Evolutionary conservation across 2,888 invertebrate species (phyloP), one percentile per base, ranked within the genome.

Genomic region (Caenorhabditis sp.): DNA sequence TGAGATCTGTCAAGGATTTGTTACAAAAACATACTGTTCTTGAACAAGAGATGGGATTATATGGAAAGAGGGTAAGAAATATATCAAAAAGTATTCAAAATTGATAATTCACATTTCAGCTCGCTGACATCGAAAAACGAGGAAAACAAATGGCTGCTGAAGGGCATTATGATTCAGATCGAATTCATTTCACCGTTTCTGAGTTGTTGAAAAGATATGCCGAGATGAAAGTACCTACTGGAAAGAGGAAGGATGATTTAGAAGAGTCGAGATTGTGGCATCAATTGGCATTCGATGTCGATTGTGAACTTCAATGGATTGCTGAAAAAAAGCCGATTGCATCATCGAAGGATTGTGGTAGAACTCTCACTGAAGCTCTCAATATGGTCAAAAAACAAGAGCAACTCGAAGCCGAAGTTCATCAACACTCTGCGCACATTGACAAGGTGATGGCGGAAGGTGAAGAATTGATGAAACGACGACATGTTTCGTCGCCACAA

Each of bases 241-340:
- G 90, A 3, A 90, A 90, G 74, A 91, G 95, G 50, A 91, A 93
- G 10, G 92, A 91, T 62, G 93, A 93, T 31, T 90, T 99, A 26
- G 93, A 95, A 84, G 94, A 96, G 88, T 95, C 96, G 0, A 91
- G 93, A 58, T 93, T 94, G 80, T 92, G 93, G 87, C 95, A 97
- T 89, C 95, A 96, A 88, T 95, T 96, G 89, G 93, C 93, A 1
- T 95, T 96, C 84, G 95, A 96, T 87, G 91, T 96, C 58, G 93
- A 94, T 59, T 93, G 93, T 0, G 97, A 99, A 88, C 90, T 95
- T 83, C 95, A 94, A 87, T 99, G 97, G 97, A 93, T 97, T 78
- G 92, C 92, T 50, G 97, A 97, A 88, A 94, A 82, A 79, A 89
- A 92, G 79, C 93, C 94, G 0, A 91, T 93, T 0, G 95, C 94